A percentile compares a stretch with the other conserved stretches of the same genome.
These are phyloP conservation scores for Anorthoa munda DNA, from an alignment of 2,888 invertebrate genomes.

Conservation along the genomic window DNA sequence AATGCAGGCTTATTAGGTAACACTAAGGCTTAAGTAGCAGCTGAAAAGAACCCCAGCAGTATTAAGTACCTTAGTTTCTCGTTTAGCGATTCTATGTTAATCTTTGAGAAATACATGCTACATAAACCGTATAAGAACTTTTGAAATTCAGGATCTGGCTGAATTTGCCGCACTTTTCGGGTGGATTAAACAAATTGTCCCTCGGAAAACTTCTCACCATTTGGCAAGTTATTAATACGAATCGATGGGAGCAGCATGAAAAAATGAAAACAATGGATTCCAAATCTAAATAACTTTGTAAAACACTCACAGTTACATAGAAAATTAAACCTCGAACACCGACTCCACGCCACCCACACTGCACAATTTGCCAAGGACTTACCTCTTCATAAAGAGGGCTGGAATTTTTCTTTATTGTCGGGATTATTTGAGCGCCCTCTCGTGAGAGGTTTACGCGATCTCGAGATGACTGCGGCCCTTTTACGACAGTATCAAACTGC, in stretches of 20 bases:
- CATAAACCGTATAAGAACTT: no score
- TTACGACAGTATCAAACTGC: slow-evolving; percentile 88
- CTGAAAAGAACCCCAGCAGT: not conserved
- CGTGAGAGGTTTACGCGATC: slow-evolving; percentile 88
- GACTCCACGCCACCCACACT: slow-evolving; percentile 72
- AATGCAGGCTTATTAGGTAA: no score
- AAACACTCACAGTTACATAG: no score
- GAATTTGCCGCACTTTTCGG: no score
- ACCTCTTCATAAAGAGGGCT: slow-evolving; percentile 91
- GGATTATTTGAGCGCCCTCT: slow-evolving; percentile 88
- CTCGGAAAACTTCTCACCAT: no score
- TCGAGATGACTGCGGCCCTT: slow-evolving; percentile 88
- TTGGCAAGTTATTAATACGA: not conserved
- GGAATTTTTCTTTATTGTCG: slow-evolving; percentile 91
- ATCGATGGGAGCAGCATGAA: not conserved
- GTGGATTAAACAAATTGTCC: no score
- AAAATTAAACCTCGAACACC: slow-evolving; percentile 21
- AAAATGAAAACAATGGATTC: not conserved
- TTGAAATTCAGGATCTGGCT: no score
- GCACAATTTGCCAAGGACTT: slow-evolving; percentile 90
- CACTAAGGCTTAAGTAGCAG: not conserved
- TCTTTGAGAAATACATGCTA: no score
- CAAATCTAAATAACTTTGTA: no score
- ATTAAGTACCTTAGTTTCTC: not conserved
- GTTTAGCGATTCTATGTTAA: no score